These are phyloP conservation scores for Girardinichthys multiradiatus DNA, from an alignment of 2,113 vertebrate genomes.

Conservation along the genomic window DNA sequence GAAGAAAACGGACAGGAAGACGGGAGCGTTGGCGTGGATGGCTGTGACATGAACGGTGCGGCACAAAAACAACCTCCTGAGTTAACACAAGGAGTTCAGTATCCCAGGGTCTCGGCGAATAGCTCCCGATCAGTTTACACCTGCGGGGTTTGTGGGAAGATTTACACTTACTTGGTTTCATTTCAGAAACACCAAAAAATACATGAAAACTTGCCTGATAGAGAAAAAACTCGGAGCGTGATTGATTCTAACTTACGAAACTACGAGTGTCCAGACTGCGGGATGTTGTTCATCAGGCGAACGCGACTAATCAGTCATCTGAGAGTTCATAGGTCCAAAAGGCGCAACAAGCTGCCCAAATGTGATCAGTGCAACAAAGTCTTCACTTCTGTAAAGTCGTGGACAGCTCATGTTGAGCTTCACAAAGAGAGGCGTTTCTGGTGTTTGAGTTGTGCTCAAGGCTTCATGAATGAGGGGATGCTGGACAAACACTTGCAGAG, in stretches of 20 bases:
- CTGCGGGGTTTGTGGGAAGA: constrained; percentile 70
- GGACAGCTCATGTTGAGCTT: constrained; percentile 51
- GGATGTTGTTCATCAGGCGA: constrained; percentile 46
- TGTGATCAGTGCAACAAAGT: constrained; percentile 68
- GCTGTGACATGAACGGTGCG: constrained; percentile 6
- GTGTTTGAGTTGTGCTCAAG: constrained; percentile 65
- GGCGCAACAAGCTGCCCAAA: background rate
- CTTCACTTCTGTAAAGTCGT: constrained; percentile 39
- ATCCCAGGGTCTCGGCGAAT: background rate
- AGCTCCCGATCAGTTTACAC: constrained; percentile 5
- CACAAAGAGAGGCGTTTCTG: constrained; percentile 63
- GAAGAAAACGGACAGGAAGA: constrained; percentile 2
- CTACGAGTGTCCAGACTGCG: constrained; percentile 65
- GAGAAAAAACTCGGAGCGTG: accelerated
- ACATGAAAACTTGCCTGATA: background rate
- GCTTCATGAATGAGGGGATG: constrained; percentile 49
- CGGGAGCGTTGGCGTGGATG: background rate
- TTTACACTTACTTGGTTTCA: constrained; percentile 63
- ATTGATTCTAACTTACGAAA: background rate
- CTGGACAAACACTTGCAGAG: constrained; percentile 60
- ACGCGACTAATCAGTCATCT: constrained; percentile 50
- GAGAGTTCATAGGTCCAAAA: constrained; percentile 40
- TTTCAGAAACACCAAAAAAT: constrained; percentile 66
- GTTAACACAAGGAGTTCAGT: background rate
- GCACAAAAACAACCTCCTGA: constrained; percentile 4